Conservation (phyloP, 2,888 invertebrate species). For the Theodoxus fluviatilis region DNA sequence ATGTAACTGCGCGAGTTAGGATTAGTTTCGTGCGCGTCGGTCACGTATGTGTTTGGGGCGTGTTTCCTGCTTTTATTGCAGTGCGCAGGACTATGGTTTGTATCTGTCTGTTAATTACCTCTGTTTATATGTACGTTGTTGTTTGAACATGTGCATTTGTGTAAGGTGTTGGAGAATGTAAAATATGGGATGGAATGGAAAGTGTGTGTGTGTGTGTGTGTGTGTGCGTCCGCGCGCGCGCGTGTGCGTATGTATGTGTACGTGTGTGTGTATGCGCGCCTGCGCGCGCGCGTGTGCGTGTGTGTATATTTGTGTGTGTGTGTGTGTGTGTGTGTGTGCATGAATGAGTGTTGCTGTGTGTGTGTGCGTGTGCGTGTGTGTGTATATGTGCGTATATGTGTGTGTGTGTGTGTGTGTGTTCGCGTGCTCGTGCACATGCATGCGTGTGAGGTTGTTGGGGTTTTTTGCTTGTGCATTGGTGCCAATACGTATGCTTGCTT, state of each 20-base stretch:
- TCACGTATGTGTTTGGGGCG: too few species aligned
- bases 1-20: too few species aligned
- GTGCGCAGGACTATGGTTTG: too few species aligned
- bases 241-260: neutral
- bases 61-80: too few species aligned
- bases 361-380: constrained; percentile 9
- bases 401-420: neutral
- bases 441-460: neutral
- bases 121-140: too few species aligned
- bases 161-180: too few species aligned
- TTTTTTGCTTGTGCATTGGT: neutral
- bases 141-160: too few species aligned
- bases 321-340: constrained; percentile 10
- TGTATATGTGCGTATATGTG: too few species aligned
- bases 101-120: too few species aligned
- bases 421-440: neutral
- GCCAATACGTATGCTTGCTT: neutral
- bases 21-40: too few species aligned
- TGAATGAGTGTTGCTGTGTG: neutral
- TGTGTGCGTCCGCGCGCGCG: neutral
- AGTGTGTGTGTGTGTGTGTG: constrained; percentile 10
- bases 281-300: constrained; percentile 12
- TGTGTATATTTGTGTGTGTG: constrained; percentile 13
- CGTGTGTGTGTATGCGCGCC: neutral
- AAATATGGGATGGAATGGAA: too few species aligned